These are phyloP conservation scores for Etheostoma nigrum DNA, from an alignment of 2,797 vertebrate species.

Conservation along the genomic window DNA sequence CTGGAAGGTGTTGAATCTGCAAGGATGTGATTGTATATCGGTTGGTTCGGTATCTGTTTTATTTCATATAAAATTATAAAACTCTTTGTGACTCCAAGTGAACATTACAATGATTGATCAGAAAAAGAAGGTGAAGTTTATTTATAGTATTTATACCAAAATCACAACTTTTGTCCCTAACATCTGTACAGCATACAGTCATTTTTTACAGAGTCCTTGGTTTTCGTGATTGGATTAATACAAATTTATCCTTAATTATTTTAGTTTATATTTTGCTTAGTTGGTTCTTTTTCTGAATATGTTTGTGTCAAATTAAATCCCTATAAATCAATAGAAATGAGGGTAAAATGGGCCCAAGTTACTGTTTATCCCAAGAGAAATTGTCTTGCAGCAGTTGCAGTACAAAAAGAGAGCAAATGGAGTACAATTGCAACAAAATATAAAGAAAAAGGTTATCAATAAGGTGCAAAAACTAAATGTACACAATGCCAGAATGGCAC, in stretches of 20 bases:
- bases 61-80: no score
- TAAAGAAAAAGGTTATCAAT: not conserved
- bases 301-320: not conserved
- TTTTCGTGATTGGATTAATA: not conserved
- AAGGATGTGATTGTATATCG: not conserved
- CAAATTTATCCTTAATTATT: not conserved
- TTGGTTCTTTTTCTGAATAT: not conserved
- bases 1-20: not conserved
- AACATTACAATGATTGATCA: not conserved
- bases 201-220: not conserved
- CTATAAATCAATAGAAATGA: not conserved
- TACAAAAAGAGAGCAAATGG: not conserved
- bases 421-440: not conserved
- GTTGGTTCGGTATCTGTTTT: no score
- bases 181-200: not conserved
- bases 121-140: not conserved
- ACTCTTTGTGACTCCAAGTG: no score
- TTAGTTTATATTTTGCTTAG: not conserved
- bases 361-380: not conserved
- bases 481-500: not conserved
- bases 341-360: not conserved
- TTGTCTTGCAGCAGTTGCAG: not conserved
- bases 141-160: not conserved
- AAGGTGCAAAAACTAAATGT: not conserved
- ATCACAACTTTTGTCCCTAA: not conserved